Percentiles rank a stretch among this genome's conserved stretches.
Evolutionary conservation across 2,113 vertebrate genomes (phyloP).

Genomic region (Myiopsitta monachus): DNA sequence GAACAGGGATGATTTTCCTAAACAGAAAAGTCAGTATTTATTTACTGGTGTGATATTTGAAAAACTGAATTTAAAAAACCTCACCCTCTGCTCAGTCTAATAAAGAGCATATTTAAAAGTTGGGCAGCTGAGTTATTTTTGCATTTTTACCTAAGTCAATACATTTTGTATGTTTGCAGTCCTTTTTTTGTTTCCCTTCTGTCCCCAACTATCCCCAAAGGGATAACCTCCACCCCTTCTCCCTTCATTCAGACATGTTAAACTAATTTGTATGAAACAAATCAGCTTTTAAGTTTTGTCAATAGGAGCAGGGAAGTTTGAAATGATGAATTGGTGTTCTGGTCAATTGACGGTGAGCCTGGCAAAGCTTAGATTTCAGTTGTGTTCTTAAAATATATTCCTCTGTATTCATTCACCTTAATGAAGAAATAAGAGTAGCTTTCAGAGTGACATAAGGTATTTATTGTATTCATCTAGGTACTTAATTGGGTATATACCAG

Average conservation of each 20-base stretch:
- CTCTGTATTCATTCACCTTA: conserved; percentile 7
- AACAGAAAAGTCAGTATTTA: conserved; percentile 7
- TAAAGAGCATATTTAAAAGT: conserved; percentile 21
- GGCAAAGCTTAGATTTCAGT: conserved; percentile 53
- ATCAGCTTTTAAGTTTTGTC: conserved; percentile 40
- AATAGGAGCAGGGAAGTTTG: conserved; percentile 19
- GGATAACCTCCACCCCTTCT: neutral
- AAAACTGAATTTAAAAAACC: neutral
- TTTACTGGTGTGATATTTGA: neutral
- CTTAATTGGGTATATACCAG: neutral
- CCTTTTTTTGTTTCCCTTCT: conserved; percentile 21
- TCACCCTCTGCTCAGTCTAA: neutral
- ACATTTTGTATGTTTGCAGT: conserved; percentile 29
- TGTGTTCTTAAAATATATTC: conserved; percentile 34
- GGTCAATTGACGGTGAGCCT: conserved; percentile 57
- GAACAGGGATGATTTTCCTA: neutral
- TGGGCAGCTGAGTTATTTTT: conserved; percentile 15
- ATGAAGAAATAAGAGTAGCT: conserved; percentile 38
- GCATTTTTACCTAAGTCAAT: conserved; percentile 20
- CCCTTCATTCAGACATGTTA: neutral
- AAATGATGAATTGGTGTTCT: conserved; percentile 58
- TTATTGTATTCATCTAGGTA: conserved; percentile 39
- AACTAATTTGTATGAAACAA: conserved; percentile 51
- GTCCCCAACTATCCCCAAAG: neutral
- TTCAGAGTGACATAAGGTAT: conserved; percentile 40